Evolutionary conservation across 2,888 invertebrate genomes (phyloP).

Genomic region (Abrostola tripartita): DNA sequence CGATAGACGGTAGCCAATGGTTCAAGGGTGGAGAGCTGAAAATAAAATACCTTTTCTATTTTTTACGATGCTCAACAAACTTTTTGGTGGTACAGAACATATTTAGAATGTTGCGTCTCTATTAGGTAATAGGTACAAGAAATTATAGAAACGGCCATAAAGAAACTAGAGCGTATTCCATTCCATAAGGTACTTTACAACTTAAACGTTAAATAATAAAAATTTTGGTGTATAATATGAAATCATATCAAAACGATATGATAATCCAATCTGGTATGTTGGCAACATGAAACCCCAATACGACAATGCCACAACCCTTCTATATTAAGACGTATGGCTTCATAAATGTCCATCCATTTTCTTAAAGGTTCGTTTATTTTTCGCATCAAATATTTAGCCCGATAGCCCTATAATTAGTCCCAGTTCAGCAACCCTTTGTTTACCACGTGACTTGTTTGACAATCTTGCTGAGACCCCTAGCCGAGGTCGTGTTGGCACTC

Average conservation of each 20-base stretch:
- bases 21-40: not conserved
- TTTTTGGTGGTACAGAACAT: too few species aligned
- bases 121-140: too few species aligned
- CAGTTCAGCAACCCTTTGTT: conserved; percentile 53
- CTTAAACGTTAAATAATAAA: too few species aligned
- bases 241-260: not conserved
- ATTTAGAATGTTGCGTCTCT: too few species aligned
- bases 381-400: conserved; percentile 56
- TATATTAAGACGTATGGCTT: conserved; percentile 23
- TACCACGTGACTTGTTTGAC: conserved; percentile 52
- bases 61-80: conserved; percentile 2
- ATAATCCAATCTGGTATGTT: conserved; percentile 15
- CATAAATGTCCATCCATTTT: conserved; percentile 35
- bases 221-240: too few species aligned
- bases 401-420: conserved; percentile 52
- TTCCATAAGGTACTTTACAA: too few species aligned
- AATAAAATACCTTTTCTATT: conserved; percentile 18
- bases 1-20: conserved; percentile 33
- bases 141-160: too few species aligned
- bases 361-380: conserved; percentile 30
- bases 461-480: conserved; percentile 49
- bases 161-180: too few species aligned
- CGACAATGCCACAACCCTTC: conserved; percentile 33
- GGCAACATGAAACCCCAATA: conserved; percentile 32
- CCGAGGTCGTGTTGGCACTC: conserved; percentile 34